phyloP scores from a whole-genome alignment of 2,113 vertebrate genomes.

The Oxyura jamaicensis region DNA sequence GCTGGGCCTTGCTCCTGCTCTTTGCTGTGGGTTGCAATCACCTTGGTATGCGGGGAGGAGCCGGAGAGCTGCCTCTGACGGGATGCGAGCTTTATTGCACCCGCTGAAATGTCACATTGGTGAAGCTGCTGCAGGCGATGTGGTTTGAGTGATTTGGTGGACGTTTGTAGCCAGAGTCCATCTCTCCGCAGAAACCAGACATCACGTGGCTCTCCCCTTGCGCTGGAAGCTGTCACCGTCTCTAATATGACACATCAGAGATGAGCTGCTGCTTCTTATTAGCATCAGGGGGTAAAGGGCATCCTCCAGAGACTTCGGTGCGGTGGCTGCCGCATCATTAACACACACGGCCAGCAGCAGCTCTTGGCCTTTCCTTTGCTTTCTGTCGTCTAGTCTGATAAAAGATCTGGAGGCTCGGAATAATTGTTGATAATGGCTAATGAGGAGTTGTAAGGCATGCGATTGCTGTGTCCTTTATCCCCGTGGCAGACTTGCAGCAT shows the following conservation, averaged over 20 bases:
- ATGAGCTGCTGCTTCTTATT: conserved; percentile 40
- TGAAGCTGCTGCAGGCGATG: neutral
- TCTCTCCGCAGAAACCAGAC: conserved; percentile 24
- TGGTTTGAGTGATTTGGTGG: neutral
- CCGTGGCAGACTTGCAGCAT: fast-evolving
- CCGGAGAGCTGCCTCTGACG: neutral
- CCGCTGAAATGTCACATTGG: neutral
- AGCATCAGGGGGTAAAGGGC: conserved; percentile 22
- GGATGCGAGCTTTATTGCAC: neutral
- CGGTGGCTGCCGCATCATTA: neutral
- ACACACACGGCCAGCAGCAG: neutral
- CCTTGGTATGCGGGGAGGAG: neutral
- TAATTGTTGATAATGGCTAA: neutral
- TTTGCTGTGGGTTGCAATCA: neutral
- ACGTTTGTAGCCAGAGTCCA: neutral
- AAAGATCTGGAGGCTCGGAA: neutral
- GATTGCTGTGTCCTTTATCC: neutral
- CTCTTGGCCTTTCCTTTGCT: neutral
- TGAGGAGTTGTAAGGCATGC: neutral
- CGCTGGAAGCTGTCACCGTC: conserved; percentile 28
- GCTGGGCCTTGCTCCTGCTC: neutral
- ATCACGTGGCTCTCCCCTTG: conserved; percentile 28
- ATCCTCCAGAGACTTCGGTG: neutral
- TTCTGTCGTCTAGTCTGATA: neutral
- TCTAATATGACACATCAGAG: neutral